These are phyloP conservation scores for Trichacis sp. DNA, from an alignment of 2,888 invertebrate genomes.

Conservation along the genomic window DNA sequence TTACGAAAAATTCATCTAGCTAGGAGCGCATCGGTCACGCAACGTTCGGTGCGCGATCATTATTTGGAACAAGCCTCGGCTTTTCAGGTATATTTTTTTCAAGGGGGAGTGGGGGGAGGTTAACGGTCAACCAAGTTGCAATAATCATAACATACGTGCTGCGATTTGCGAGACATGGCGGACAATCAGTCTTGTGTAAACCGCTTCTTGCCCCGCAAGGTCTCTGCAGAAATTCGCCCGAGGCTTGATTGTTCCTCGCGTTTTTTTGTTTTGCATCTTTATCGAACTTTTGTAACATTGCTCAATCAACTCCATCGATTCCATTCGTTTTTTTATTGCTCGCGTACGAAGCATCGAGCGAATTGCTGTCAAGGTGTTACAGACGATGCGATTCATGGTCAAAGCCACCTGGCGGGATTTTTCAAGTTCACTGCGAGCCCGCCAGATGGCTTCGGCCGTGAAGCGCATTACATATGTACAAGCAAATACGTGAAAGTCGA, in stretches of 20 bases:
- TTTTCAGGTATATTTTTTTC: slow-evolving; percentile 17
- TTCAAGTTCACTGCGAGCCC: too few relatives aligned
- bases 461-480: too few relatives aligned
- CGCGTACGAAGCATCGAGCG: too few relatives aligned
- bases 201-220: slow-evolving; percentile 37
- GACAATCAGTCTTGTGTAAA: slow-evolving; percentile 40
- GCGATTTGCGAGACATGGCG: slow-evolving; percentile 31
- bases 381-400: too few relatives aligned
- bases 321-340: too few relatives aligned
- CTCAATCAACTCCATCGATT: too few relatives aligned
- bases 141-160: slow-evolving; percentile 38
- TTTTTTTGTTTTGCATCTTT: neutral
- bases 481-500: too few relatives aligned
- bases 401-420: too few relatives aligned
- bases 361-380: too few relatives aligned
- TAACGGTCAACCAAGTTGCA: slow-evolving; percentile 27
- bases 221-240: slow-evolving; percentile 34
- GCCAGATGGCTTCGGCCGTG: too few relatives aligned
- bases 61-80: slow-evolving; percentile 10
- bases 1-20: slow-evolving; percentile 32
- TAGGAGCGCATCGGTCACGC: slow-evolving; percentile 30
- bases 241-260: slow-evolving; percentile 13
- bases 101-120: too few relatives aligned
- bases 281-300: too few relatives aligned
- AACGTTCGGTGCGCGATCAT: slow-evolving; percentile 14